Evolutionary conservation across 2,888 invertebrate genomes (phyloP).

Genomic region (Eupsilia transversa): DNA sequence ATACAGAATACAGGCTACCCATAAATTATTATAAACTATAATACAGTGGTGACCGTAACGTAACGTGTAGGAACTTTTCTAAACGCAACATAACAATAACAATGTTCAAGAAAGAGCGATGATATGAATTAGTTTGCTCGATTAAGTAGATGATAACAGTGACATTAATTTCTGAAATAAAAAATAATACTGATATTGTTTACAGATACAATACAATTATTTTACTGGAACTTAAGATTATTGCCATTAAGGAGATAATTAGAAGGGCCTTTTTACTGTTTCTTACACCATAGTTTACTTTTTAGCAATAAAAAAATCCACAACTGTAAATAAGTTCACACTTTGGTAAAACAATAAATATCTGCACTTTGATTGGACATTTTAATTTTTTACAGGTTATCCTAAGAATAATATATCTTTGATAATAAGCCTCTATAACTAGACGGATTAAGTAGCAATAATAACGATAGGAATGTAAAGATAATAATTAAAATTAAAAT

Average conservation of each 20-base stretch:
- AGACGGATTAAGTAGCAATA: constrained; percentile 59
- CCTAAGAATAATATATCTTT: constrained; percentile 43
- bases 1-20: constrained; percentile 22
- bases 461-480: constrained; percentile 60
- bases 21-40: constrained; percentile 26
- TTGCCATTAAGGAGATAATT: background rate
- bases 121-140: background rate
- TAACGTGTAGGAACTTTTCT: constrained; percentile 55
- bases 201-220: constrained; percentile 19
- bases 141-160: background rate
- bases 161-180: constrained; percentile 3
- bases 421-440: constrained; percentile 52
- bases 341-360: background rate
- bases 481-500: constrained; percentile 8
- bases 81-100: constrained; percentile 10
- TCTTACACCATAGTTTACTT: background rate
- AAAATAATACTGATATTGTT: constrained; percentile 54
- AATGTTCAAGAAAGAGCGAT: background rate
- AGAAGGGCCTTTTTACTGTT: background rate
- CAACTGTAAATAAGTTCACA: background rate
- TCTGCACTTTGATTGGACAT: background rate
- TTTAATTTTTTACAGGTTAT: constrained; percentile 1
- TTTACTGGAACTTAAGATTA: constrained; percentile 11
- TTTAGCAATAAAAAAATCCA: background rate
- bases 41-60: constrained; percentile 46